Evolutionary conservation across 1,140 invertebrate genomes (phyloP).

Genomic region (Leptopilina clavipes): DNA sequence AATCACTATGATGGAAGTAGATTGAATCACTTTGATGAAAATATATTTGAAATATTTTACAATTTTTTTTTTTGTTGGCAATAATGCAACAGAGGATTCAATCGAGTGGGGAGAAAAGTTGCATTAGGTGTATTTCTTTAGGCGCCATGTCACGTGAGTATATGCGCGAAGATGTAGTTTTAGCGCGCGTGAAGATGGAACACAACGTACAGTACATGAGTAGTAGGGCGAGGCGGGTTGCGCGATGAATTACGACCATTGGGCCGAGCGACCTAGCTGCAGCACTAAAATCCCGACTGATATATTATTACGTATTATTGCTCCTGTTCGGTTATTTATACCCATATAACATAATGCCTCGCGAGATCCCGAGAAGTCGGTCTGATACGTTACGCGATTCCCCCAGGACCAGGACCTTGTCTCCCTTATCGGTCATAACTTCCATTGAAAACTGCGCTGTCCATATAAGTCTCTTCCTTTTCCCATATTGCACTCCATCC

Average conservation of each 20-base stretch:
- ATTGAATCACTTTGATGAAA: too few relatives aligned
- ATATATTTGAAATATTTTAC: too few relatives aligned
- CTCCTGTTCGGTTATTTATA: conserved; percentile 76
- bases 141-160: neutral
- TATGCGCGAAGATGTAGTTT: neutral
- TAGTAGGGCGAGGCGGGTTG: conserved; percentile 59
- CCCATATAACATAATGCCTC: conserved; percentile 74
- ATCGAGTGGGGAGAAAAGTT: neutral
- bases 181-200: conserved; percentile 25
- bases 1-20: too few relatives aligned
- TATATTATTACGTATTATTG: conserved; percentile 77
- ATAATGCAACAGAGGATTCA: too few relatives aligned
- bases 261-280: conserved; percentile 70
- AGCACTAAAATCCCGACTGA: conserved; percentile 76
- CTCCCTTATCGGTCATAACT: conserved; percentile 75
- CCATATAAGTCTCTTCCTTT: conserved; percentile 55
- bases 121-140: neutral
- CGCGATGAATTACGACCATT: conserved; percentile 75
- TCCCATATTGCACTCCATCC: conserved; percentile 46
- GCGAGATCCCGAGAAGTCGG: conserved; percentile 69
- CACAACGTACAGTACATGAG: conserved; percentile 30
- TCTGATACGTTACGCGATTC: conserved; percentile 62
- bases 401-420: conserved; percentile 69
- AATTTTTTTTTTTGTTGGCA: too few relatives aligned
- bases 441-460: conserved; percentile 62